Conservation (phyloP, 1,140 invertebrate species). For the Tetramorium alpestre region DNA sequence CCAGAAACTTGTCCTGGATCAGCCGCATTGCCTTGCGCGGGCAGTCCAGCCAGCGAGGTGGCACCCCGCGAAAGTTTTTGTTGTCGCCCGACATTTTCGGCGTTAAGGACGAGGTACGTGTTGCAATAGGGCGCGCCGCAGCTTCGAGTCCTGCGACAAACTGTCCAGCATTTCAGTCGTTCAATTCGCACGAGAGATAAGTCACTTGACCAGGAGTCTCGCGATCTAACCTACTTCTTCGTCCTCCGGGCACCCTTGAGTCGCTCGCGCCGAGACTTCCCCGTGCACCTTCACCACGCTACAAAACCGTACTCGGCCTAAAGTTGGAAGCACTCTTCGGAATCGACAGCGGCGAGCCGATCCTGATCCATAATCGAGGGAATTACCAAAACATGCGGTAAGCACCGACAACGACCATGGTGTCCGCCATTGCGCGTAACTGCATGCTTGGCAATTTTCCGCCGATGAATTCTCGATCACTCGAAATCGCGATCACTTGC, state of each 20-base stretch:
- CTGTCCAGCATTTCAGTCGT: background rate
- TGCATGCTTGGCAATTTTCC: background rate
- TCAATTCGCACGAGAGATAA: background rate
- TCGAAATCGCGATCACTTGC: background rate
- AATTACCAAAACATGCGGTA: background rate
- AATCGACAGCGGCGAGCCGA: background rate
- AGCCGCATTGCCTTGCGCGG: constrained; percentile 93
- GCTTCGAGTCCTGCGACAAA: background rate
- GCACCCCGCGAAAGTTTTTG: constrained; percentile 88
- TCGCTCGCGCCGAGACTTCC: background rate
- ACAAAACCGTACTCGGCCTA: background rate
- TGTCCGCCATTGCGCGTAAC: constrained; percentile 6
- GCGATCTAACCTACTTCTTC: constrained; percentile 24
- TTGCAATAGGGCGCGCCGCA: background rate
- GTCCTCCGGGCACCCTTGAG: background rate
- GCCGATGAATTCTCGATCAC: background rate
- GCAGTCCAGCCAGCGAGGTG: constrained; percentile 96
- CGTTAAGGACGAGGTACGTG: background rate
- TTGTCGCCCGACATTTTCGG: constrained; percentile 71
- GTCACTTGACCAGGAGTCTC: too few relatives aligned
- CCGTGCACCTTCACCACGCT: background rate
- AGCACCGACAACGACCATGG: background rate
- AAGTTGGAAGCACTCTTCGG: background rate
- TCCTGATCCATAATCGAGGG: background rate
- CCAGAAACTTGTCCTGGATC: constrained; percentile 93